These are phyloP conservation scores for Crax fasciolata DNA, from an alignment of 2,797 vertebrate species.

Conservation along the genomic window DNA sequence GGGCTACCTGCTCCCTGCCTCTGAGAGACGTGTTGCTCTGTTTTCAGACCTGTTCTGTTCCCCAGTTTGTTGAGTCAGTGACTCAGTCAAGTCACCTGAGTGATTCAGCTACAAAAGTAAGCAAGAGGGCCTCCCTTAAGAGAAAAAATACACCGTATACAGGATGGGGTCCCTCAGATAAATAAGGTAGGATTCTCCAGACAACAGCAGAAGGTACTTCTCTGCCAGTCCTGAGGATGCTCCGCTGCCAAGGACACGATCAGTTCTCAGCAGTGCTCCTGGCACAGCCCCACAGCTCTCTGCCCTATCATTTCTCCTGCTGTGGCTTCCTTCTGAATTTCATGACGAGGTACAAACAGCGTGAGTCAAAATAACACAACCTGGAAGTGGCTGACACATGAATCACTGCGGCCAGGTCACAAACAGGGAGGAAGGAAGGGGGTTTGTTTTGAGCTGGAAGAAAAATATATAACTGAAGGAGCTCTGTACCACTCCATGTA, in stretches of 20 bases:
- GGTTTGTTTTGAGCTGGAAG: neutral
- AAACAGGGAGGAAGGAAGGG: conserved; percentile 32
- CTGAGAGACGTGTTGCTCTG: neutral
- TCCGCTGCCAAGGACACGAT: conserved; percentile 14
- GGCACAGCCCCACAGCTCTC: neutral
- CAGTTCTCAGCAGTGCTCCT: neutral
- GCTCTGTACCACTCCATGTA: neutral
- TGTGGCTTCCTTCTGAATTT: conserved; percentile 62
- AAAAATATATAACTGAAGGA: conserved; percentile 27
- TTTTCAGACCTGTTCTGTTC: neutral
- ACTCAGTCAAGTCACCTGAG: neutral
- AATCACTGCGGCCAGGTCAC: conserved; percentile 51
- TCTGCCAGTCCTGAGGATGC: neutral
- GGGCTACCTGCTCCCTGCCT: neutral
- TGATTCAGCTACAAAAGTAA: neutral
- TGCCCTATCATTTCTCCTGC: conserved; percentile 46
- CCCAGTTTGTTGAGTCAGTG: neutral
- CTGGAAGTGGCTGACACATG: conserved; percentile 53
- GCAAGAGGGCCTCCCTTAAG: neutral
- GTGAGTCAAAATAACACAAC: conserved; percentile 53
- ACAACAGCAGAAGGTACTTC: neutral
- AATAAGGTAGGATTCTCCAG: neutral
- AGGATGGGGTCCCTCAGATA: neutral
- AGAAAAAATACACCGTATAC: neutral
- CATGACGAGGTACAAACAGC: conserved; percentile 8